Conservation (phyloP, 2,888 invertebrate species). For the Apeira syringaria region DNA sequence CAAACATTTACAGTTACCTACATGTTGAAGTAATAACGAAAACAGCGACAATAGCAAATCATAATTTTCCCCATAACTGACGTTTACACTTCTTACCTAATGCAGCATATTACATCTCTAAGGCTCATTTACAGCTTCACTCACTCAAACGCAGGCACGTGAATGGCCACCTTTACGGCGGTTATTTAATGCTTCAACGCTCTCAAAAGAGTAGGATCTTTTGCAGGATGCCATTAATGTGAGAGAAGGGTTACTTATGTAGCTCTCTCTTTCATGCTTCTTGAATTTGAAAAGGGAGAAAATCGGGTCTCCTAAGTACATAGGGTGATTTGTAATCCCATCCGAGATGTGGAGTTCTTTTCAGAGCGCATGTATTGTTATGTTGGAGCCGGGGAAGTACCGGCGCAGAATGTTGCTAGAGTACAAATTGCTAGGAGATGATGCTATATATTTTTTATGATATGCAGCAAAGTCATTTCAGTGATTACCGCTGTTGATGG, state of each 20-base stretch:
- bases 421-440: too few species aligned
- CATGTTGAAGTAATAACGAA: too few species aligned
- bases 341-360: too few species aligned
- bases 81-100: background rate
- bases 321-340: background rate
- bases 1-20: too few species aligned
- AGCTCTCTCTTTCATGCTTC: constrained; percentile 50
- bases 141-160: constrained; percentile 36
- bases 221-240: constrained; percentile 34
- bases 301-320: background rate
- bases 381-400: too few species aligned
- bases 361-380: too few species aligned
- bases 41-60: too few species aligned
- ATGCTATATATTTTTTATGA: too few species aligned
- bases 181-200: constrained; percentile 73
- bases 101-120: background rate
- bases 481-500: too few species aligned
- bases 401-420: too few species aligned
- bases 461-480: too few species aligned
- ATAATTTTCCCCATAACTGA: background rate
- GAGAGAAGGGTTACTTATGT: constrained; percentile 48
- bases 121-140: constrained; percentile 14
- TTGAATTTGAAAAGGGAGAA: constrained; percentile 1
- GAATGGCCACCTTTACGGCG: constrained; percentile 54
- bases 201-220: constrained; percentile 51